A percentile compares a stretch with the other conserved stretches of the same genome.
These are phyloP conservation scores for Rhagonycha lutea DNA, from an alignment of 2,888 invertebrate species.

Conservation along the genomic window DNA sequence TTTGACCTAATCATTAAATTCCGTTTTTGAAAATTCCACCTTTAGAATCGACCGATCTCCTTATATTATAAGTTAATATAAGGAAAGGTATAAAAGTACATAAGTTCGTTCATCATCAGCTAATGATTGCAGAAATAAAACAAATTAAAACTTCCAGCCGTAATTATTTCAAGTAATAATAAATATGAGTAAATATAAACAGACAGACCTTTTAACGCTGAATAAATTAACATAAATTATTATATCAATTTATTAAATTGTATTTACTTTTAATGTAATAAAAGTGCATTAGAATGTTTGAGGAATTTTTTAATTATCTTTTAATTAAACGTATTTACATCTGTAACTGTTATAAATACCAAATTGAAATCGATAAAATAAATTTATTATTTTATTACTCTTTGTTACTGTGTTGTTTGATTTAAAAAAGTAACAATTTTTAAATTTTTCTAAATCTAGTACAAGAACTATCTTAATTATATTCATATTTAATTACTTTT, in stretches of 20 bases:
- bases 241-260: conserved; percentile 9
- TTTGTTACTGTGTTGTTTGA: not conserved
- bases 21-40: not conserved
- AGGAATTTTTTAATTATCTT: conserved; percentile 13
- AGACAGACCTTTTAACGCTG: conserved; percentile 33
- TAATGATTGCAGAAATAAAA: conserved; percentile 30
- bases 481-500: not conserved
- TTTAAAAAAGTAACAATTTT: not conserved
- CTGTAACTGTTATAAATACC: conserved; percentile 1
- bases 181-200: conserved; percentile 22
- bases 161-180: conserved; percentile 14
- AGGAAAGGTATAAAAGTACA: not conserved
- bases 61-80: not conserved
- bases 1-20: not conserved
- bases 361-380: not conserved
- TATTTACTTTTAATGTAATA: conserved; percentile 13
- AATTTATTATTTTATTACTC: not conserved
- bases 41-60: not conserved
- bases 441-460: not conserved
- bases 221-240: conserved; percentile 32
- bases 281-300: conserved; percentile 9
- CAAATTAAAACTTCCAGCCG: not conserved
- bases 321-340: conserved; percentile 4
- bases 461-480: not conserved
- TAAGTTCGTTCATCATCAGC: conserved; percentile 19